Conservation (phyloP, 1,140 invertebrate genomes). For the Hylyphantes graminicola region DNA sequence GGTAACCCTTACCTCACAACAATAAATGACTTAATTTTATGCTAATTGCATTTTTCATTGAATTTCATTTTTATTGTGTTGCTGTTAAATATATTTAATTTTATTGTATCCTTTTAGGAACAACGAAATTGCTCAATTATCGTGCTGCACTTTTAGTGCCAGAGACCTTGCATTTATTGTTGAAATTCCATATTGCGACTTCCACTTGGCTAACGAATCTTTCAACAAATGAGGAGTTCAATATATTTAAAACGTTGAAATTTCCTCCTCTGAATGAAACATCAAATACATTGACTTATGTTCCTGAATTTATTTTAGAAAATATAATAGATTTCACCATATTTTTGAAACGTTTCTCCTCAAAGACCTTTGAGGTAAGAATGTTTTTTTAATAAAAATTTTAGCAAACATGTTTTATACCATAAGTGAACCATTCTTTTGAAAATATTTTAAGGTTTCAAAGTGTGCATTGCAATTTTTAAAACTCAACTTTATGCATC, state of each 20-base stretch:
- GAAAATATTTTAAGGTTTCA: too few relatives aligned
- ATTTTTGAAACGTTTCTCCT: slow-evolving; percentile 62
- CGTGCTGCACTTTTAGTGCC: slow-evolving; percentile 81
- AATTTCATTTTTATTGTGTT: background rate
- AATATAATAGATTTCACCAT: slow-evolving; percentile 63
- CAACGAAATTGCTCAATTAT: slow-evolving; percentile 71
- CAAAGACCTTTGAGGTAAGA: slow-evolving; percentile 61
- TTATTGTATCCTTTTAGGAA: slow-evolving; percentile 65
- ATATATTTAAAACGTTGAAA: slow-evolving; percentile 41
- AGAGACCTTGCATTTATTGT: slow-evolving; percentile 75
- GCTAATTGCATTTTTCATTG: too few relatives aligned
- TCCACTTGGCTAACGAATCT: slow-evolving; percentile 87
- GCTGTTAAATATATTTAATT: background rate
- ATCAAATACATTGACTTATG: slow-evolving; percentile 55
- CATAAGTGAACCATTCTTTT: too few relatives aligned
- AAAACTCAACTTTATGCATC: too few relatives aligned
- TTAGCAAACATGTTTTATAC: too few relatives aligned
- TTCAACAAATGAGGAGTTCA: slow-evolving; percentile 68
- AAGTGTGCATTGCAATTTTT: too few relatives aligned
- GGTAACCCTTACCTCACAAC: too few relatives aligned
- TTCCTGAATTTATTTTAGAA: slow-evolving; percentile 64
- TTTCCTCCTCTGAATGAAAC: slow-evolving; percentile 35
- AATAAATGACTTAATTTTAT: too few relatives aligned
- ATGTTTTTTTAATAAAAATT: background rate
- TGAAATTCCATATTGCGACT: slow-evolving; percentile 83